Percentiles rank a stretch among this genome's conserved stretches.
These are phyloP conservation scores for Rhopalosiphum nymphaeae DNA, from an alignment of 2,888 invertebrate genomes.

Conservation along the genomic window DNA sequence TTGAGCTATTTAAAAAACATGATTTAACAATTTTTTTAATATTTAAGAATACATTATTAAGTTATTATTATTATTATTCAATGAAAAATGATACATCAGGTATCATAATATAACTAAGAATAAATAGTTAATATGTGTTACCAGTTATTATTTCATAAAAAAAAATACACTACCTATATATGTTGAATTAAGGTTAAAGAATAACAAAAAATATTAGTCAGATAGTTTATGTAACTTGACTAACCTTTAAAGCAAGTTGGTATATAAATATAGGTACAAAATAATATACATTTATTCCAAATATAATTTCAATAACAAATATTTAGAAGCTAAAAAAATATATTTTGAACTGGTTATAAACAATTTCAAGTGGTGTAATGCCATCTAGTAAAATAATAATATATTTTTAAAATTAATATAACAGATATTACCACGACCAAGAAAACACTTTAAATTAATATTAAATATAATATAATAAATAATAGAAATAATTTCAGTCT, in stretches of 20 bases:
- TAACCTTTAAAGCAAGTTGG: background rate
- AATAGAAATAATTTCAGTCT: conserved; percentile 29
- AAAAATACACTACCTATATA: no score
- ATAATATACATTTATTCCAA: background rate
- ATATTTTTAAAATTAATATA: background rate
- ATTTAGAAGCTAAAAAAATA: no score
- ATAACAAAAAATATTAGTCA: background rate
- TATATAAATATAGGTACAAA: background rate
- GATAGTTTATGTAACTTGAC: background rate
- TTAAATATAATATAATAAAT: background rate
- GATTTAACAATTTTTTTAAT: background rate
- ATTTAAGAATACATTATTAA: background rate
- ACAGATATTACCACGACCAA: background rate
- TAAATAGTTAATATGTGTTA: background rate
- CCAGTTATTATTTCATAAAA: background rate
- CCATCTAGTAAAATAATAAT: background rate
- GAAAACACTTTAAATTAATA: background rate
- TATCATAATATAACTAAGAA: background rate
- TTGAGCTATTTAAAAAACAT: background rate
- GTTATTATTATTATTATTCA: background rate
- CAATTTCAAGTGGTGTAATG: background rate
- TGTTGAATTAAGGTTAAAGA: background rate
- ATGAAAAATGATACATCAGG: background rate
- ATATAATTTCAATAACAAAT: background rate
- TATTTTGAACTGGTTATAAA: no score